Percentiles rank a stretch among this genome's conserved stretches.
phyloP scores from a whole-genome alignment of 2,113 vertebrate genomes.

The Diadophis punctatus region DNA sequence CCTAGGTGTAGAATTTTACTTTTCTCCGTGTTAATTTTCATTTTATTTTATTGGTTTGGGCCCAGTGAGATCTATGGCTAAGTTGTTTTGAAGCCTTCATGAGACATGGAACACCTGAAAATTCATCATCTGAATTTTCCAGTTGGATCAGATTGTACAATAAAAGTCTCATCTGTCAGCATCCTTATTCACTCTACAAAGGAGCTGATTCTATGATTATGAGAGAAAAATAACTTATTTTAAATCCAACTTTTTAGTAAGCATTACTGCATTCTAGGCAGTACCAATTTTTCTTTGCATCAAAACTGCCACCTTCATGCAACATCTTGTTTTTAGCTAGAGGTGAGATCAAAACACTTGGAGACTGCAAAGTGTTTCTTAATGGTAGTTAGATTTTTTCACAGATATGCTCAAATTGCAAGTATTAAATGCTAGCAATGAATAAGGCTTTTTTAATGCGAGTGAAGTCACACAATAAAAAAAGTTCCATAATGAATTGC shows the following conservation, averaged over 20 bases:
- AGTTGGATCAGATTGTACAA: not conserved
- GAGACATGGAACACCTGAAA: not conserved
- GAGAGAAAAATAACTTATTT: not conserved
- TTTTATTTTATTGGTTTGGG: too few relatives aligned
- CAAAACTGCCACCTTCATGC: not conserved
- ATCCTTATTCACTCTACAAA: not conserved
- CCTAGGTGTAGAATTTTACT: too few relatives aligned
- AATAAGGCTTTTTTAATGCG: not conserved
- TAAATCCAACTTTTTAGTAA: not conserved
- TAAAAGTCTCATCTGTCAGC: not conserved
- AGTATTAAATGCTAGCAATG: conserved; percentile 9
- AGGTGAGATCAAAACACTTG: not conserved
- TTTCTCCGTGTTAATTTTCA: too few relatives aligned
- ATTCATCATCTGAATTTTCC: not conserved
- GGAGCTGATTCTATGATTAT: not conserved
- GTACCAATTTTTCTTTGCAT: not conserved
- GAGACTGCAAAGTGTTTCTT: conserved; percentile 9
- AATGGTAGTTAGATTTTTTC: not conserved
- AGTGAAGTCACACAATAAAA: not conserved
- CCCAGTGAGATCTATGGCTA: not conserved
- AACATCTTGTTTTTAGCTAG: conserved; percentile 28
- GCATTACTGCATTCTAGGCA: not conserved
- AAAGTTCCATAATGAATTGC: not conserved
- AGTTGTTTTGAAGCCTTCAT: not conserved
- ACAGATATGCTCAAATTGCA: not conserved